Conservation (phyloP, 2,113 vertebrate species). For the Rhynchomys soricoides region DNA sequence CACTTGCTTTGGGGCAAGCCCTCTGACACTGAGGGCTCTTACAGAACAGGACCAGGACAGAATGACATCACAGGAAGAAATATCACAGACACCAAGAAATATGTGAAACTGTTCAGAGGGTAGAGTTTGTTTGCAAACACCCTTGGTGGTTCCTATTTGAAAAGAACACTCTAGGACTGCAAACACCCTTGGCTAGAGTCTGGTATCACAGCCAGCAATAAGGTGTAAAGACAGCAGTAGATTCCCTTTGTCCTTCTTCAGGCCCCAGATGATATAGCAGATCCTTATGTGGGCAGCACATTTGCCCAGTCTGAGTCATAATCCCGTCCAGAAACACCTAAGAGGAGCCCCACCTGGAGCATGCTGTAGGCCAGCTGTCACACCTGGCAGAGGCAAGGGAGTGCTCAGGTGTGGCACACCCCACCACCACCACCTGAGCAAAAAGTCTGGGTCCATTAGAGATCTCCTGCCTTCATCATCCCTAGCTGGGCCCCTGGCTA, state of each 20-base stretch:
- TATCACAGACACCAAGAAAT: background rate
- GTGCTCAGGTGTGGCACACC: background rate
- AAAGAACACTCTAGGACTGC: background rate
- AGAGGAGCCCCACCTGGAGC: fast-evolving
- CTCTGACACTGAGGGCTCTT: background rate
- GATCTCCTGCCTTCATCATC: background rate
- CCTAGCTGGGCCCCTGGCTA: background rate
- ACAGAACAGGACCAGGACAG: fast-evolving
- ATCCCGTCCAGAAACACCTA: background rate
- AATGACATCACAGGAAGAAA: background rate
- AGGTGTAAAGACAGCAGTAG: background rate
- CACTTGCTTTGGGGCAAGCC: background rate
- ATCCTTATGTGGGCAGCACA: too few species aligned
- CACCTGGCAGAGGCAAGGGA: background rate
- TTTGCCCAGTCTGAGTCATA: background rate
- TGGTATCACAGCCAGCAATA: background rate
- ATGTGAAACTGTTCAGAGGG: background rate
- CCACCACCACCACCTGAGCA: background rate
- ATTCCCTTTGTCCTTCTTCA: background rate
- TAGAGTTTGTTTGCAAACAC: background rate
- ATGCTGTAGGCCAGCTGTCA: background rate
- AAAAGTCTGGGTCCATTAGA: background rate
- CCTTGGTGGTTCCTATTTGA: background rate
- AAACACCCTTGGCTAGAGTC: background rate
- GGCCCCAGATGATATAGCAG: fast-evolving